Evolutionary conservation across 1,140 invertebrate genomes (phyloP).

Genomic region (Ctenoplectra terminalis): DNA sequence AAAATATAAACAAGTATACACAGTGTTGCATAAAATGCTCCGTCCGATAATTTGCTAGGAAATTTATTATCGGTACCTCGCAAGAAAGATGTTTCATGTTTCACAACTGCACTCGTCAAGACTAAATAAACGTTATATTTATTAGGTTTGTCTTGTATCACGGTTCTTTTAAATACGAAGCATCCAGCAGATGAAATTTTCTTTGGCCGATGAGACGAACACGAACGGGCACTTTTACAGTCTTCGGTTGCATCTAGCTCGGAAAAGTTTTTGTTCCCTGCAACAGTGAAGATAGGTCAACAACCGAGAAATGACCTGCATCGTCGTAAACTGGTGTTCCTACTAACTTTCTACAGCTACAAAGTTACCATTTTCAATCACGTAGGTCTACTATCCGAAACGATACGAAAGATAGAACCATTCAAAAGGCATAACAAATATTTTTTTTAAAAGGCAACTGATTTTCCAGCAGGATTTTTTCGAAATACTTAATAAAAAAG

Average conservation of each 20-base stretch:
- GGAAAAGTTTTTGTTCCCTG: conserved; percentile 48
- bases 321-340: conserved; percentile 11
- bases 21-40: too few relatives aligned
- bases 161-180: neutral
- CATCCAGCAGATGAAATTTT: conserved; percentile 45
- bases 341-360: conserved; percentile 12
- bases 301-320: conserved; percentile 64
- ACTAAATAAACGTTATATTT: neutral
- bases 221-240: conserved; percentile 50
- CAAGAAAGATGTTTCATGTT: neutral
- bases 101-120: neutral
- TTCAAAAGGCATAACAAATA: too few relatives aligned
- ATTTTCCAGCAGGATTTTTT: too few relatives aligned
- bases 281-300: conserved; percentile 37
- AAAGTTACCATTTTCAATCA: neutral
- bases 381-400: neutral
- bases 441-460: too few relatives aligned
- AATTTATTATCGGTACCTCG: too few relatives aligned
- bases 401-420: neutral
- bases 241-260: conserved; percentile 1
- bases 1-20: too few relatives aligned
- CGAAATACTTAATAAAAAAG: neutral
- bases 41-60: too few relatives aligned
- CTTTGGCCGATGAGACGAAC: neutral
- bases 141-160: too few relatives aligned